Evolutionary conservation across 2,113 vertebrate genomes (phyloP).

Genomic region (Triplophysa tibetana): DNA sequence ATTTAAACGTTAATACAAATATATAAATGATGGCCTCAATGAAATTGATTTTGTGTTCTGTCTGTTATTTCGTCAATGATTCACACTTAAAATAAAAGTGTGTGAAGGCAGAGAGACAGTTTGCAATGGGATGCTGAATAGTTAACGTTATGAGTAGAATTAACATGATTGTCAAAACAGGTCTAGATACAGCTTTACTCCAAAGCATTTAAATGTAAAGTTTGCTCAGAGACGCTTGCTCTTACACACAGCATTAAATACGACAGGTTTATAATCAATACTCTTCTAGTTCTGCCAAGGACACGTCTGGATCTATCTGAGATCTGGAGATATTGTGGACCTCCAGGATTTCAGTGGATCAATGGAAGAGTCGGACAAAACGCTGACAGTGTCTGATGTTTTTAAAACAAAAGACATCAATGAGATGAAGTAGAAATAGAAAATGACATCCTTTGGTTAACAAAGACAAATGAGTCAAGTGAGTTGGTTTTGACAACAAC

Average conservation of each 20-base stretch:
- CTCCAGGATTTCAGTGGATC: conserved; percentile 3
- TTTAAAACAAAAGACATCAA: conserved; percentile 13
- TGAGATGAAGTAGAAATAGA: conserved; percentile 21
- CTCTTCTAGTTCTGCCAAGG: not conserved
- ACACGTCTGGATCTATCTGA: conserved; percentile 12
- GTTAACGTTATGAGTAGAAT: no score
- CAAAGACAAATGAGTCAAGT: not conserved
- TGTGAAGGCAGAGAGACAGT: no score
- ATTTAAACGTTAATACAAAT: no score
- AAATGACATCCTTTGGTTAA: not conserved
- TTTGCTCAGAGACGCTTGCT: not conserved
- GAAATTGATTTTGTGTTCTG: no score
- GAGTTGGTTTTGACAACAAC: no score
- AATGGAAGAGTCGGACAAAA: not conserved
- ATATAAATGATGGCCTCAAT: no score
- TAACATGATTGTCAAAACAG: no score
- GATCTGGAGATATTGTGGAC: conserved; percentile 6
- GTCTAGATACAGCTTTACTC: no score
- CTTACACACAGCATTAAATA: not conserved
- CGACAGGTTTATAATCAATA: not conserved
- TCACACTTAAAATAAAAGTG: no score
- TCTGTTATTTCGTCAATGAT: no score
- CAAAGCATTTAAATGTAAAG: not conserved
- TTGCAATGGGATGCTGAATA: no score
- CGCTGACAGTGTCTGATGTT: not conserved